phyloP scores from a whole-genome alignment of 2,888 invertebrate species.

The Folsomia manolachei region DNA sequence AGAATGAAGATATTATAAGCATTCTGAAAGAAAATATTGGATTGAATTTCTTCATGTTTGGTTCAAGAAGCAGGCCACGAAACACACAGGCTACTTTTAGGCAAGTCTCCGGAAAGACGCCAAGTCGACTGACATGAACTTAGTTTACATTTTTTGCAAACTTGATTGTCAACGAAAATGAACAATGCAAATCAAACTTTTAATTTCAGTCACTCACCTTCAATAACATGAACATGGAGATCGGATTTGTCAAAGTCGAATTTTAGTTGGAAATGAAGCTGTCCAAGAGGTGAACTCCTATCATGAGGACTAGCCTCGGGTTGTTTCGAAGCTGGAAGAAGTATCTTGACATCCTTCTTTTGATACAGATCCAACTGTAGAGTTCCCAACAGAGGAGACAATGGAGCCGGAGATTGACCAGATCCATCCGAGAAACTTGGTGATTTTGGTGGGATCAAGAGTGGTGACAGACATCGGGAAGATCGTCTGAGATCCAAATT shows the following conservation, averaged over 20 bases:
- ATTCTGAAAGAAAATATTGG: neutral
- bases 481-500: no score
- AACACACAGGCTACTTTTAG: no score
- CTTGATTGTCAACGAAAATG: no score
- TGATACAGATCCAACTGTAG: slow-evolving; percentile 85
- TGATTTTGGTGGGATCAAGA: slow-evolving; percentile 62
- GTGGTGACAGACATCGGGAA: slow-evolving; percentile 69
- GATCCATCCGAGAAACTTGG: slow-evolving; percentile 49
- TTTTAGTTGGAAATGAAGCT: slow-evolving; percentile 77
- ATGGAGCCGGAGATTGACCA: slow-evolving; percentile 57
- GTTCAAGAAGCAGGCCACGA: no score
- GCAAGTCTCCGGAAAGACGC: no score
- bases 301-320: slow-evolving; percentile 61
- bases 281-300: slow-evolving; percentile 60
- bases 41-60: no score
- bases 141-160: no score
- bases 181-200: neutral
- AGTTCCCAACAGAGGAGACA: slow-evolving; percentile 65
- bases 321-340: slow-evolving; percentile 61
- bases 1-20: neutral
- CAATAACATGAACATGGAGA: slow-evolving; percentile 84
- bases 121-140: no score
- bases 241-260: slow-evolving; percentile 89
- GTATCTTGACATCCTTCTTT: slow-evolving; percentile 72
- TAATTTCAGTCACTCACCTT: slow-evolving; percentile 62